phyloP scores from a whole-genome alignment of 2,113 vertebrate genomes.

The Hippoglossus stenolepis region DNA sequence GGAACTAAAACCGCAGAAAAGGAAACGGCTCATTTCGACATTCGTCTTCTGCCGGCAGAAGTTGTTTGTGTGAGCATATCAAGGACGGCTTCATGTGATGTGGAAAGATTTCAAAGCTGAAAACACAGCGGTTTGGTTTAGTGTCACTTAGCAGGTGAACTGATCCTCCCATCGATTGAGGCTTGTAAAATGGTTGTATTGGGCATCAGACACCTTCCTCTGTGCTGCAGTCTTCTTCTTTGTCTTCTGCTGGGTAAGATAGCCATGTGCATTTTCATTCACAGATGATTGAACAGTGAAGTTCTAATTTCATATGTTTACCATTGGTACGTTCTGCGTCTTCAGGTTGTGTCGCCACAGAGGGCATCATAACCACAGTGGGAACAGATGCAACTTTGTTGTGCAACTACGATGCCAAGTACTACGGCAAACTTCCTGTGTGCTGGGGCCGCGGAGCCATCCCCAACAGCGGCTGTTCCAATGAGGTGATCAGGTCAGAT shows the following conservation, averaged over 20 bases:
- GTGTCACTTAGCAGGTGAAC: slow-evolving; percentile 37
- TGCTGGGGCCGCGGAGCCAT: slow-evolving; percentile 77
- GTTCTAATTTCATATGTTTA: not conserved
- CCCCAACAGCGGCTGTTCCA: slow-evolving; percentile 65
- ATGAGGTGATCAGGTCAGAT: slow-evolving; percentile 64
- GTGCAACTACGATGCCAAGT: slow-evolving; percentile 65
- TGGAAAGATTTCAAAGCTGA: slow-evolving; percentile 61
- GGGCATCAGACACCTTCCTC: not conserved
- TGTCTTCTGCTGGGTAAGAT: slow-evolving; percentile 64
- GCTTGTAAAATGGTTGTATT: slow-evolving; percentile 32
- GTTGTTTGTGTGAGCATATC: slow-evolving; percentile 67
- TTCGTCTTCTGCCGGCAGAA: slow-evolving; percentile 62
- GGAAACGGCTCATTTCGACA: slow-evolving; percentile 64
- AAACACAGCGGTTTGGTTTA: slow-evolving; percentile 37
- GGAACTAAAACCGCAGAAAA: slow-evolving; percentile 79
- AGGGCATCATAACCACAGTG: slow-evolving; percentile 43
- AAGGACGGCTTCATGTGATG: slow-evolving; percentile 67
- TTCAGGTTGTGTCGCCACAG: slow-evolving; percentile 40
- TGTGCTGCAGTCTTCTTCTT: slow-evolving; percentile 31
- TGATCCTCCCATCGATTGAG: not conserved
- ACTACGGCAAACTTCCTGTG: slow-evolving; percentile 53
- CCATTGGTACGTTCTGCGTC: not conserved
- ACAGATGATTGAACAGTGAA: too few relatives aligned
- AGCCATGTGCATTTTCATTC: not conserved
- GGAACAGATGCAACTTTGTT: slow-evolving; percentile 65